Percentiles rank a stretch among this genome's conserved stretches.
These are phyloP conservation scores for Motacilla tschutschensis DNA, from an alignment of 2,113 vertebrate genomes.

Conservation along the genomic window DNA sequence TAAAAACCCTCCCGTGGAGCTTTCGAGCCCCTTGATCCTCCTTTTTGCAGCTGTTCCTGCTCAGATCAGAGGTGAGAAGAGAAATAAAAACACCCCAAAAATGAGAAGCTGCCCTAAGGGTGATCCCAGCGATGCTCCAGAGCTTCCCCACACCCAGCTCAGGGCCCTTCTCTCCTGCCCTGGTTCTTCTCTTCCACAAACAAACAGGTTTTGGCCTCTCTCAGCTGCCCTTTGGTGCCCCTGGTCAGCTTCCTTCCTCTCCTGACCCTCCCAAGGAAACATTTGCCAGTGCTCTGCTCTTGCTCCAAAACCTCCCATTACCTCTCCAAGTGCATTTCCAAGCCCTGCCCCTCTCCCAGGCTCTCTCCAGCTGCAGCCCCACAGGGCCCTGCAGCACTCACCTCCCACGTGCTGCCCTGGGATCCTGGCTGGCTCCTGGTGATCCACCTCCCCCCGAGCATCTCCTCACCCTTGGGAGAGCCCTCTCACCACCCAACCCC, in stretches of 20 bases:
- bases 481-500: background rate
- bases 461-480: background rate
- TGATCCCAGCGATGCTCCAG: fast-evolving
- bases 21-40: background rate
- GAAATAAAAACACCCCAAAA: background rate
- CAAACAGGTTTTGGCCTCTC: background rate
- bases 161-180: background rate
- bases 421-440: background rate
- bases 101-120: background rate
- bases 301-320: background rate
- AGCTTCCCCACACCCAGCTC: background rate
- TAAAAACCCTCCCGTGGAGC: background rate
- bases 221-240: background rate
- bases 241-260: background rate
- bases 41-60: background rate
- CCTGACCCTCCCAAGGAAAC: background rate
- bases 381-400: fast-evolving
- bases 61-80: background rate
- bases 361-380: background rate
- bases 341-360: fast-evolving
- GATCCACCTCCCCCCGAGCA: background rate
- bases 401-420: fast-evolving
- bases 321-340: background rate
- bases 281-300: fast-evolving
- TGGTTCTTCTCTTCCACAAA: background rate